A percentile compares a stretch with the other conserved stretches of the same genome.
These are phyloP conservation scores for Schizaphis graminum DNA, from an alignment of 2,888 invertebrate species.

Conservation along the genomic window DNA sequence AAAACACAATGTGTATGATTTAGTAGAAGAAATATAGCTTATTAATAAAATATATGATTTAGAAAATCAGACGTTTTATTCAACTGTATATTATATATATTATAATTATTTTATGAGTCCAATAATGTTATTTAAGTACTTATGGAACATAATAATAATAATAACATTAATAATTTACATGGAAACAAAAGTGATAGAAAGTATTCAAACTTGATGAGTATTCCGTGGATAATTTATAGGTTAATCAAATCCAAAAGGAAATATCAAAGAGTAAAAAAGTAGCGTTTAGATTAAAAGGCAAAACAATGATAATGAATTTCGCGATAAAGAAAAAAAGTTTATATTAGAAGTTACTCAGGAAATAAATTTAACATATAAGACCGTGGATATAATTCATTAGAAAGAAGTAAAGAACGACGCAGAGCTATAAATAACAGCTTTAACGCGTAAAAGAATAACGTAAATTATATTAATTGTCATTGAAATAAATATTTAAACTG, in stretches of 20 bases:
- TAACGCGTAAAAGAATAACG: background rate
- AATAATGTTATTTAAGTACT: background rate
- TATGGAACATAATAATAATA: background rate
- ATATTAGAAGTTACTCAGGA: background rate
- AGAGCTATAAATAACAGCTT: conserved; percentile 24
- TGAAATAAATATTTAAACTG: background rate
- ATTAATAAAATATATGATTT: background rate
- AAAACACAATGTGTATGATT: background rate
- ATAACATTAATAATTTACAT: background rate
- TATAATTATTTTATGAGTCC: background rate
- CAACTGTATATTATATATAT: background rate
- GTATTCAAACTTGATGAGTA: background rate
- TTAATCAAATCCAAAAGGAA: background rate
- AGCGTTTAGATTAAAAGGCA: conserved; percentile 1
- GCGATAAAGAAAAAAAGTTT: conserved; percentile 37
- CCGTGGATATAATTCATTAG: conserved; percentile 7
- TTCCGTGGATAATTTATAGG: conserved; percentile 2
- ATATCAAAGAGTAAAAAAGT: conserved; percentile 15
- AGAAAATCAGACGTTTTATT: too few relatives aligned
- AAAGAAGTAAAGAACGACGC: background rate
- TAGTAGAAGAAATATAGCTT: background rate
- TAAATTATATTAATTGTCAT: conserved; percentile 29
- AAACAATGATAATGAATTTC: conserved; percentile 22
- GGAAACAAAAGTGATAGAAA: conserved; percentile 3
- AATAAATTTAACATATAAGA: conserved; percentile 40